Evolutionary conservation across 2,113 vertebrate species (phyloP).

Genomic region (Pontoporia blainvillei): DNA sequence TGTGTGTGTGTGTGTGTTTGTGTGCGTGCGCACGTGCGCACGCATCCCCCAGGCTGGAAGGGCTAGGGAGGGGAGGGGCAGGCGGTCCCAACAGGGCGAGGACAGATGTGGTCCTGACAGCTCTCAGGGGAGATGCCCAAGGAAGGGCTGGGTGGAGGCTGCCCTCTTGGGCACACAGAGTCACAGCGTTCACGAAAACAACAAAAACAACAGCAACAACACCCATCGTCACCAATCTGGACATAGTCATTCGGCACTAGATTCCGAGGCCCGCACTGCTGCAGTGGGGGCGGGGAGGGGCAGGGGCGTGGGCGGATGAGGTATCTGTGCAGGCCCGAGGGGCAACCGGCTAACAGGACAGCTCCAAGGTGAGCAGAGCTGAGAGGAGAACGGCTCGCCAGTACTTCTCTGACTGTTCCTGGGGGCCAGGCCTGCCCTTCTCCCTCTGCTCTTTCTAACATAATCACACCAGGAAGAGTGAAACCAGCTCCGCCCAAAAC

Average conservation of each 20-base stretch:
- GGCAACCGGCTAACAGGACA: constrained; percentile 28
- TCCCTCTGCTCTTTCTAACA: background rate
- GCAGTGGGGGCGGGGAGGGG: background rate
- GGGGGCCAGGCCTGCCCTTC: background rate
- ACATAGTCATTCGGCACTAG: constrained; percentile 75
- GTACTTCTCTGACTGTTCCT: background rate
- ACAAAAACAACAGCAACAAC: constrained; percentile 67
- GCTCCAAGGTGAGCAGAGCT: background rate
- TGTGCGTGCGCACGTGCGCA: background rate
- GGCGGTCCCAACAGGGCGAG: constrained; percentile 65
- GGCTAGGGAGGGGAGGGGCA: constrained; percentile 54
- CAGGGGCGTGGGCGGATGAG: constrained; percentile 42
- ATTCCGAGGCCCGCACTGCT: constrained; percentile 38
- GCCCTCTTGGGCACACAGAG: constrained; percentile 57
- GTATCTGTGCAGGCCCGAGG: constrained; percentile 68
- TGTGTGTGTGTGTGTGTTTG: constrained; percentile 33
- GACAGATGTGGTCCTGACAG: constrained; percentile 59
- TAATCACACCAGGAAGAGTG: background rate
- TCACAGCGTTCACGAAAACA: constrained; percentile 71
- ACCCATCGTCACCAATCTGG: constrained; percentile 73
- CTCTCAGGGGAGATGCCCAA: constrained; percentile 42
- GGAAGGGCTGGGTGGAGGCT: constrained; percentile 44
- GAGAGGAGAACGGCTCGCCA: background rate
- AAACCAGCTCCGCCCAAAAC: background rate
- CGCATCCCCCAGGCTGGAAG: constrained; percentile 64